phyloP scores from a whole-genome alignment of 2,797 vertebrate genomes.

The Botia almorhae region DNA sequence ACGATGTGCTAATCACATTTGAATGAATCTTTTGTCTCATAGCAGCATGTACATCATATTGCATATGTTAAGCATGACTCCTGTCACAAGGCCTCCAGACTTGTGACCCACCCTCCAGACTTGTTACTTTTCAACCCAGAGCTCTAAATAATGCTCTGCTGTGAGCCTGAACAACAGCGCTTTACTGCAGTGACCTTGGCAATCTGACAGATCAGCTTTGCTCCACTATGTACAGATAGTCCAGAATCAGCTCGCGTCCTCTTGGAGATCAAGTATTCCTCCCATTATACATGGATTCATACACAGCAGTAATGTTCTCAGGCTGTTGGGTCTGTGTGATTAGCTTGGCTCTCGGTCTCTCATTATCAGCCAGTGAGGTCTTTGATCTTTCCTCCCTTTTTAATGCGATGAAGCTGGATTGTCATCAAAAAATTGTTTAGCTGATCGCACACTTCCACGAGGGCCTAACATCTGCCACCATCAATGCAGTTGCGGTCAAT shows the following conservation, averaged over 20 bases:
- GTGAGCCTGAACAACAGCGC: slow-evolving; percentile 9
- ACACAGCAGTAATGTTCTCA: slow-evolving; percentile 4
- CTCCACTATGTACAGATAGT: slow-evolving; percentile 16
- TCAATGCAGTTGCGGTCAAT: not conserved
- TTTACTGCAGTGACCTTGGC: slow-evolving; percentile 32
- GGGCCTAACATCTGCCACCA: slow-evolving; percentile 1
- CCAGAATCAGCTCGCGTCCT: slow-evolving; percentile 7
- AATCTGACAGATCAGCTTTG: slow-evolving; percentile 39
- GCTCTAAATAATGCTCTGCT: slow-evolving; percentile 13
- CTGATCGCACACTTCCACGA: not conserved
- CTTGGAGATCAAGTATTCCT: slow-evolving; percentile 6
- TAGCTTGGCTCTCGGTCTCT: slow-evolving; percentile 12
- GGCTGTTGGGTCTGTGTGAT: not conserved
- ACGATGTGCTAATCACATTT: not conserved
- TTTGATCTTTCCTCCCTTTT: slow-evolving; percentile 32
- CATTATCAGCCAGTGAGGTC: slow-evolving; percentile 29
- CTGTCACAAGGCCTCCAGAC: not conserved
- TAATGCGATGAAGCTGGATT: slow-evolving; percentile 24
- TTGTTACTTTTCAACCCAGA: not conserved
- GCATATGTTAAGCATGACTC: slow-evolving; percentile 23
- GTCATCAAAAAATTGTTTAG: not conserved
- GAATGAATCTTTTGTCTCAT: not conserved
- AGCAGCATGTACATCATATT: slow-evolving; percentile 21
- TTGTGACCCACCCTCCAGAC: no score
- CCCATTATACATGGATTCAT: slow-evolving; percentile 8